Evolutionary conservation across 2,113 vertebrate species (phyloP), one percentile per base, ranked within the genome.

Genomic region (Phalacrocorax brasilianus): DNA sequence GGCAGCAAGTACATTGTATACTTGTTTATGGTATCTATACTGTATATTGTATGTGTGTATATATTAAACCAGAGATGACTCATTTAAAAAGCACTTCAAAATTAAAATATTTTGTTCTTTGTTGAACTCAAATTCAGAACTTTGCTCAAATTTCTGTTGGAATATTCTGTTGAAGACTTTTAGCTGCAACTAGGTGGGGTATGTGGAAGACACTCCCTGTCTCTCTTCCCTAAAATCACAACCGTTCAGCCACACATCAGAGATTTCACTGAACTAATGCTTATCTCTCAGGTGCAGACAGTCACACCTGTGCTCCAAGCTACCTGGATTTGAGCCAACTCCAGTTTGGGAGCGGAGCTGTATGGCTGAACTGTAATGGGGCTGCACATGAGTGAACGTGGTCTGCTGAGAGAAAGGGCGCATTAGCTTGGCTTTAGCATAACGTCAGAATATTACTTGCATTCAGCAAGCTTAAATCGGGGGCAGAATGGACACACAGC

Each of bases 211-310:
- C 26, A 52, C 9, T 68, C 66, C 44, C 52, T 15, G 4, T 53
- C 74, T 68, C 56, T 76, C n/a, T 85, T 79, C 32, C 21, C 38
- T 86, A 80, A 93, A 94, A 91, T 77, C 47, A 63, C 75, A 83
- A 24, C 0, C 0, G 9, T 47, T 88, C 38, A 83, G 74, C 15
- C 71, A 26, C 32, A 27, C 11, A 14, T 38, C 0, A 0, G 32
- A 83, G 28, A 74, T 76, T 85, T 88, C 6, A 9, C 71, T 58
- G 27, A 95, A 89, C 49, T 78, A 72, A 82, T 7, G 70, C 62
- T 75, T 89, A 72, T 88, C 70, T 68, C 58, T 89, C 66, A 96
- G 95, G 81, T 85, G 87, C 81, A 95, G 80, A 67, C 26, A 58
- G 89, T 71, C 89, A 91, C 72, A 95, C 84, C 89, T 93, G 80